Percentiles rank a stretch among this genome's conserved stretches.
These are phyloP conservation scores for Phrynocephalus guinanensis DNA, from an alignment of 2,797 vertebrate species.

Conservation along the genomic window DNA sequence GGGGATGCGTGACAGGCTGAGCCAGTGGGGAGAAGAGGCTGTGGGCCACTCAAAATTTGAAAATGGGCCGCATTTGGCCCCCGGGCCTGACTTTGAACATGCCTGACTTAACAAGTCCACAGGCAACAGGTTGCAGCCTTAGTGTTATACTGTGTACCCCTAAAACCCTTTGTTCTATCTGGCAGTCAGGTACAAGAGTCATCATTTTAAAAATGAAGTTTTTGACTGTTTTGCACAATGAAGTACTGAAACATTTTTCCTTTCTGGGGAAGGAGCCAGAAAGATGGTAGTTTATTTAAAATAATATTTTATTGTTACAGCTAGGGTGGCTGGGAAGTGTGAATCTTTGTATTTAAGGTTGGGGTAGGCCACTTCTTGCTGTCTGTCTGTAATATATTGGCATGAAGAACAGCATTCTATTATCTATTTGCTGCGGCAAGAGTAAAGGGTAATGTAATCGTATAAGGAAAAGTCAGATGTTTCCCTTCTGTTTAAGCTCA, in stretches of 20 bases:
- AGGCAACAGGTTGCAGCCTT: too few species aligned
- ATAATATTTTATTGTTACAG: conserved; percentile 39
- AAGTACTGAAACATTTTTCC: background rate
- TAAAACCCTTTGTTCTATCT: background rate
- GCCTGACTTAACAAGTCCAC: too few species aligned
- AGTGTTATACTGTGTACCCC: too few species aligned
- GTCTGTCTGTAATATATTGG: conserved; percentile 49
- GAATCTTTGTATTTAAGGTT: conserved; percentile 59
- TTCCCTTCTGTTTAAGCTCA: background rate
- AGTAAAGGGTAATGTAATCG: conserved; percentile 20
- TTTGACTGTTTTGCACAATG: background rate
- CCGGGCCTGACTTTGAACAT: too few species aligned
- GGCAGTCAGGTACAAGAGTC: background rate
- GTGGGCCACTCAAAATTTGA: too few species aligned
- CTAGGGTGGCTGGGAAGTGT: conserved; percentile 54
- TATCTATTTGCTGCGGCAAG: background rate
- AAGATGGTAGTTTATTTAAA: conserved; percentile 1
- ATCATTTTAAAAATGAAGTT: background rate
- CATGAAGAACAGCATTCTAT: conserved; percentile 17
- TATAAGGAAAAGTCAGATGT: conserved; percentile 45
- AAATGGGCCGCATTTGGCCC: too few species aligned
- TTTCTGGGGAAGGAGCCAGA: background rate
- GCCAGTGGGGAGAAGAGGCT: too few species aligned
- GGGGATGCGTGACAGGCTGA: too few species aligned
- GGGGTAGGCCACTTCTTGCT: conserved; percentile 54